A percentile compares a stretch with the other conserved stretches of the same genome.
Evolutionary conservation across 2,113 vertebrate genomes (phyloP).

Genomic region (Crotalus helleri): DNA sequence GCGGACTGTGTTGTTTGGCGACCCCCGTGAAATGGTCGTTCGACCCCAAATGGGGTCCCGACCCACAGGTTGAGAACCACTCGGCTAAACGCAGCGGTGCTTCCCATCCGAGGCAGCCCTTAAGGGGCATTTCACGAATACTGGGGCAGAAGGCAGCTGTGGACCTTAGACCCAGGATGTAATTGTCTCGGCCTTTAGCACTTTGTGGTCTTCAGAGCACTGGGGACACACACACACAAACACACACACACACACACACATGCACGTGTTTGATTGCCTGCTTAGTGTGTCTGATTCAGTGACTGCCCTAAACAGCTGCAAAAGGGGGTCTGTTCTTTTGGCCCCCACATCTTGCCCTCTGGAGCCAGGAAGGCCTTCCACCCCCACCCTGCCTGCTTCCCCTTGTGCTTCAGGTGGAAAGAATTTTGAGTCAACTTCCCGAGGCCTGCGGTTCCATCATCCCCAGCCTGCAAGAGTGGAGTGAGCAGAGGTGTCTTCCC

Average conservation of each 20-base stretch:
- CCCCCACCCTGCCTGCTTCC: neutral
- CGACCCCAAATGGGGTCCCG: too few relatives aligned
- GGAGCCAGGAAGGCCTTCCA: rapidly evolving
- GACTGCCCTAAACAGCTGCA: neutral
- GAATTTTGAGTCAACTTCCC: neutral
- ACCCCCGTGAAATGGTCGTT: too few relatives aligned
- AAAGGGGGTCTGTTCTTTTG: neutral
- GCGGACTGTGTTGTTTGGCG: too few relatives aligned
- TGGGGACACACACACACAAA: too few relatives aligned
- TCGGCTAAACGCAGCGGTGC: neutral
- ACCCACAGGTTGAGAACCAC: too few relatives aligned
- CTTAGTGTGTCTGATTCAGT: neutral
- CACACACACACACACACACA: too few relatives aligned
- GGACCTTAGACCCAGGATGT: neutral
- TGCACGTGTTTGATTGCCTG: neutral
- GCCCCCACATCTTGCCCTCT: neutral
- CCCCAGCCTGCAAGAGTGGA: neutral
- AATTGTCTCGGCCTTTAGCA: neutral
- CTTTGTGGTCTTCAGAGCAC: neutral
- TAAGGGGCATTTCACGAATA: neutral
- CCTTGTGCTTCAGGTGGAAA: neutral
- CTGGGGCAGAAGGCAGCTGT: neutral
- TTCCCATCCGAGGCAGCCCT: neutral
- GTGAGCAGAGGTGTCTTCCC: too few relatives aligned
- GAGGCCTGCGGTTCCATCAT: neutral